Evolutionary conservation across 2,888 invertebrate species (phyloP).

Genomic region (Geotrupes spiniger): DNA sequence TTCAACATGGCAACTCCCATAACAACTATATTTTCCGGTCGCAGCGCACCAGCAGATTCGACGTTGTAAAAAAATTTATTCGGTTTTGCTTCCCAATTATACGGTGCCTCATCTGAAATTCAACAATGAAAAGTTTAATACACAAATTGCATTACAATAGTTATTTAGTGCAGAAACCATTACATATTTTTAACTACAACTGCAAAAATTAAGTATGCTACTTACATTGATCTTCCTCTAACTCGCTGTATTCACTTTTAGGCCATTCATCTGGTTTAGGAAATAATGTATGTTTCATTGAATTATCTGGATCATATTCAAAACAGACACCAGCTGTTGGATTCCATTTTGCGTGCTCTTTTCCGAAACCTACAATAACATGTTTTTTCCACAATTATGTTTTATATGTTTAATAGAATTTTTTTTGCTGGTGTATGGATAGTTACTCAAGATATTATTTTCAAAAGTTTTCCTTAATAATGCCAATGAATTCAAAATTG

Average conservation of each 20-base stretch:
- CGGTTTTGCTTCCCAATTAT: conserved; percentile 91
- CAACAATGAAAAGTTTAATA: conserved; percentile 2
- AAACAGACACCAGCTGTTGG: conserved; percentile 98
- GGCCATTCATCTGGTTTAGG: conserved; percentile 99
- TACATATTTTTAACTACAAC: background rate
- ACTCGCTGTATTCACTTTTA: conserved; percentile 93
- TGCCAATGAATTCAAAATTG: too few relatives aligned
- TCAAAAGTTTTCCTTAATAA: too few relatives aligned
- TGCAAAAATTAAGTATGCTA: conserved; percentile 21
- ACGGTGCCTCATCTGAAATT: conserved; percentile 77
- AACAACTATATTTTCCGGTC: conserved; percentile 94
- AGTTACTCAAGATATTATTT: too few relatives aligned
- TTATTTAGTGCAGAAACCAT: background rate
- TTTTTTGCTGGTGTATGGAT: too few relatives aligned
- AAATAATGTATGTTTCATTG: conserved; percentile 90
- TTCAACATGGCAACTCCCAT: conserved; percentile 93
- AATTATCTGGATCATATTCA: conserved; percentile 99
- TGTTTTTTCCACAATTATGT: too few relatives aligned
- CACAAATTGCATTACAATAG: background rate
- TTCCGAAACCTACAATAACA: conserved; percentile 79
- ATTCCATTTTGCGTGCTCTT: conserved; percentile 99
- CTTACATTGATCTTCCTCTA: conserved; percentile 85
- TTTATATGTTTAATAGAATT: too few relatives aligned
- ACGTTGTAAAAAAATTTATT: conserved; percentile 97
- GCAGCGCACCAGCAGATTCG: conserved; percentile 90